Evolutionary conservation across 2,113 vertebrate species (phyloP).

Genomic region (Prionailurus bengalensis): DNA sequence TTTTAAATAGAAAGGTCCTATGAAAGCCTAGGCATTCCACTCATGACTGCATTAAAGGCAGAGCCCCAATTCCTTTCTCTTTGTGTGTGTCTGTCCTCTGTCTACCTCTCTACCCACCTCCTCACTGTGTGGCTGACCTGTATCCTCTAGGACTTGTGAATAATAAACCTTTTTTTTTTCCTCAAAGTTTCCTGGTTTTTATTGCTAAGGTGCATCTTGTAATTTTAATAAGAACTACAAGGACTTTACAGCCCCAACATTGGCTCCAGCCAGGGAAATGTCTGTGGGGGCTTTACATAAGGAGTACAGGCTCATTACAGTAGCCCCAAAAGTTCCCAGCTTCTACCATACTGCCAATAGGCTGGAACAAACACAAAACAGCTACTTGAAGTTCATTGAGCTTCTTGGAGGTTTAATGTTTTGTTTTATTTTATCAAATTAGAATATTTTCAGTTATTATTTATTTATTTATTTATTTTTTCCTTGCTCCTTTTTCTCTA

Average conservation of each 20-base stretch:
- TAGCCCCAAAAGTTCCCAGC: neutral
- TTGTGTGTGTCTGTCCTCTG: neutral
- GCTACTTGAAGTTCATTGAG: neutral
- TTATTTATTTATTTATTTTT: neutral
- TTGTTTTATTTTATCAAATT: neutral
- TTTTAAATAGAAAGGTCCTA: neutral
- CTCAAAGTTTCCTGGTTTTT: neutral
- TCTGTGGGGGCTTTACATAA: no score
- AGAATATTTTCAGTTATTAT: neutral
- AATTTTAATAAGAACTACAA: neutral
- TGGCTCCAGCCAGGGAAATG: neutral
- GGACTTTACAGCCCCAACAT: neutral
- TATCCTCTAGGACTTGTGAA: neutral
- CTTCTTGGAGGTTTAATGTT: neutral
- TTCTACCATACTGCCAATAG: neutral
- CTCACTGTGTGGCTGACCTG: neutral
- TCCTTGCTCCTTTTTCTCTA: neutral
- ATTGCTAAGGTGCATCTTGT: neutral
- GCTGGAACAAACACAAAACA: neutral
- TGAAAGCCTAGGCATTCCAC: neutral
- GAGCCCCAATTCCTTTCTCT: neutral
- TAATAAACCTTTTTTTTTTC: neutral
- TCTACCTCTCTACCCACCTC: neutral
- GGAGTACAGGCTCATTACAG: neutral
- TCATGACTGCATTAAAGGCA: neutral